Conservation (phyloP, 64 coral and sea anemone genomes). For the Porites lutea region DNA sequence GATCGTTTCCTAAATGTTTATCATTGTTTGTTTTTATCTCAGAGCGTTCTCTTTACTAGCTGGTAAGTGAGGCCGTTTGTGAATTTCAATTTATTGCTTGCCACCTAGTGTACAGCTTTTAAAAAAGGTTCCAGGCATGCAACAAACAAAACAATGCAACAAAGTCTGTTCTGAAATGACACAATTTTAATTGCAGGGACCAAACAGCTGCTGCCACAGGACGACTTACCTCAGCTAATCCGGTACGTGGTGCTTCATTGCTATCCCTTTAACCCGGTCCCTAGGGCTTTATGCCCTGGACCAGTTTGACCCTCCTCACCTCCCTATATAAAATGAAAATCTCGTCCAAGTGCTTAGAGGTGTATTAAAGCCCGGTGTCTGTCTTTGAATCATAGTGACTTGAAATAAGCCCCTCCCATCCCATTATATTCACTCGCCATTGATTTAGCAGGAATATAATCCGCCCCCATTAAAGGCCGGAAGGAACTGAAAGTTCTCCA, state of each 20-base stretch:
- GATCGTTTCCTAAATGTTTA: not conserved
- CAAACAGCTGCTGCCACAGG: slow-evolving; percentile 83
- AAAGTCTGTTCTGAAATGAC: not conserved
- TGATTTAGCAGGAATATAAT: no score
- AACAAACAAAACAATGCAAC: not conserved
- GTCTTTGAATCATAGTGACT: no score
- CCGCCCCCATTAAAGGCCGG: no score
- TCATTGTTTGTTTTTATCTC: not conserved
- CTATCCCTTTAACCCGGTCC: not conserved
- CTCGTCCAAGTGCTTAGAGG: no score
- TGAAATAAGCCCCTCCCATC: no score
- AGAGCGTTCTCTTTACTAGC: slow-evolving; percentile 68
- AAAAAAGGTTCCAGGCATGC: not conserved
- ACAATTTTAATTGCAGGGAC: slow-evolving; percentile 48
- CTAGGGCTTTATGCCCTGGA: no score
- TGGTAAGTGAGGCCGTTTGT: slow-evolving; percentile 71
- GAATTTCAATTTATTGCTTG: not conserved
- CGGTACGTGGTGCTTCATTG: slow-evolving; percentile 39
- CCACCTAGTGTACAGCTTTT: no score
- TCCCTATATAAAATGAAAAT: no score
- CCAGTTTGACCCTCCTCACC: no score
- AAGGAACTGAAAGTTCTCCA: no score
- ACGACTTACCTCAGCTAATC: slow-evolving; percentile 80
- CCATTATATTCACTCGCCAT: no score
- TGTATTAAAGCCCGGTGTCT: no score